Conservation (phyloP, 2,888 invertebrate species). For the Ochropleura leucogaster region DNA sequence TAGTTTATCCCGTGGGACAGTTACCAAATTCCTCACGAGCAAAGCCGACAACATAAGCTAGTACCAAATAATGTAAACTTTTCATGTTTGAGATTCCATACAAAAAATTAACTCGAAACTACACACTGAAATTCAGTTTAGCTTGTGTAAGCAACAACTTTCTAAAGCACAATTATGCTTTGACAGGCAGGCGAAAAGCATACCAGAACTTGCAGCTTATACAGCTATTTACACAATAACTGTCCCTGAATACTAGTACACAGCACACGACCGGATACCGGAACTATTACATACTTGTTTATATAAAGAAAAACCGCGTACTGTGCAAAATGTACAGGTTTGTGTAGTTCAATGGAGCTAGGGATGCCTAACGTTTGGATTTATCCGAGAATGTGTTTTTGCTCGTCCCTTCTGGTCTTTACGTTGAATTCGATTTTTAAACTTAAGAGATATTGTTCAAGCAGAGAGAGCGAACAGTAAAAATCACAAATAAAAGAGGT, state of each 20-base stretch:
- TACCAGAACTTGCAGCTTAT: constrained; percentile 28
- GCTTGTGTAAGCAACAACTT: not conserved
- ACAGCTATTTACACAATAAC: constrained; percentile 30
- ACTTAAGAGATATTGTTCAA: not conserved
- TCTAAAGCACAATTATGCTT: constrained; percentile 18
- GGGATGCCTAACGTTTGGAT: not conserved
- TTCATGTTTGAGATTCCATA: not conserved
- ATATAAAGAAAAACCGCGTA: constrained; percentile 54
- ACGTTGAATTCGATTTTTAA: not conserved
- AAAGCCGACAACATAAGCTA: no score
- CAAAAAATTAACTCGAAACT: not conserved
- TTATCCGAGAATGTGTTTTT: not conserved
- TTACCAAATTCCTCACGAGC: no score
- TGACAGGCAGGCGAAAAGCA: constrained; percentile 20
- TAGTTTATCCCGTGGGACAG: no score
- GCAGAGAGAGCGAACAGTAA: not conserved
- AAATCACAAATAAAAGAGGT: not conserved
- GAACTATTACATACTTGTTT: constrained; percentile 44
- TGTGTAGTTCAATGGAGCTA: constrained; percentile 14
- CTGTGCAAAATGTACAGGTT: constrained; percentile 46
- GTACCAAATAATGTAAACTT: not conserved
- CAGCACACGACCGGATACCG: constrained; percentile 21
- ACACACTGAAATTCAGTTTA: no score
- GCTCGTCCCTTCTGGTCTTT: not conserved
- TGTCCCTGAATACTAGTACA: constrained; percentile 21